Evolutionary conservation across 2,888 invertebrate species (phyloP).

Genomic region (Salpingus planirostris): DNA sequence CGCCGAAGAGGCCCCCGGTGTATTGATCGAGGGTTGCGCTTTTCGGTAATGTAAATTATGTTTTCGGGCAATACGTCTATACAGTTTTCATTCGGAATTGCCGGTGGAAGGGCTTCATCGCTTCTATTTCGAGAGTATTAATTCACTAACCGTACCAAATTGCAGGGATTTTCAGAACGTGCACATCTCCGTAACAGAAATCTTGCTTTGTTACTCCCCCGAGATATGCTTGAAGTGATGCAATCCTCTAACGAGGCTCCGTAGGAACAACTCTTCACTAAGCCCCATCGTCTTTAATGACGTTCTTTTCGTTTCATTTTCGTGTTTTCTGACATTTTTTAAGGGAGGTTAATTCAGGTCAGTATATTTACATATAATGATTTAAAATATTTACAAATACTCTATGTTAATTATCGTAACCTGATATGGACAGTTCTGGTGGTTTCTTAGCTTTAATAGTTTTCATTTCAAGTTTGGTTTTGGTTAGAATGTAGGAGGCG

Average conservation of each 20-base stretch:
- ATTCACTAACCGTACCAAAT: conserved; percentile 12
- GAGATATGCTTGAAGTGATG: conserved; percentile 4
- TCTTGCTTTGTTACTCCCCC: conserved; percentile 11
- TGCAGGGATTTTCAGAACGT: conserved; percentile 12
- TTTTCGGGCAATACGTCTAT: no score
- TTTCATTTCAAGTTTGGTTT: conserved; percentile 19
- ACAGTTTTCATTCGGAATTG: no score
- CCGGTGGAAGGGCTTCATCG: no score
- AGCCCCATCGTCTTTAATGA: conserved; percentile 1
- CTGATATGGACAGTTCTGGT: conserved; percentile 23
- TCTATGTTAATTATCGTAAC: conserved; percentile 11
- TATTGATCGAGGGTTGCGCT: no score
- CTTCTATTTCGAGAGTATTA: no score
- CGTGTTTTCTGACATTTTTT: no score
- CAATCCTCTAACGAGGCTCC: conserved; percentile 6
- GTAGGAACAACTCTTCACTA: conserved; percentile 4
- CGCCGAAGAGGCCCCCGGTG: no score
- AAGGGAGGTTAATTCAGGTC: no score
- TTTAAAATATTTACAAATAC: not conserved
- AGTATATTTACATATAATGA: not conserved
- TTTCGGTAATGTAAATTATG: no score
- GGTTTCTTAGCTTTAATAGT: conserved; percentile 27
- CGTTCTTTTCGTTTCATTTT: conserved; percentile 15
- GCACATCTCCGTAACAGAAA: conserved; percentile 10
- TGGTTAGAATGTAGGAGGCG: conserved; percentile 6